Conservation (phyloP, 2,888 invertebrate genomes). For the Caenorhabditis sp. region DNA sequence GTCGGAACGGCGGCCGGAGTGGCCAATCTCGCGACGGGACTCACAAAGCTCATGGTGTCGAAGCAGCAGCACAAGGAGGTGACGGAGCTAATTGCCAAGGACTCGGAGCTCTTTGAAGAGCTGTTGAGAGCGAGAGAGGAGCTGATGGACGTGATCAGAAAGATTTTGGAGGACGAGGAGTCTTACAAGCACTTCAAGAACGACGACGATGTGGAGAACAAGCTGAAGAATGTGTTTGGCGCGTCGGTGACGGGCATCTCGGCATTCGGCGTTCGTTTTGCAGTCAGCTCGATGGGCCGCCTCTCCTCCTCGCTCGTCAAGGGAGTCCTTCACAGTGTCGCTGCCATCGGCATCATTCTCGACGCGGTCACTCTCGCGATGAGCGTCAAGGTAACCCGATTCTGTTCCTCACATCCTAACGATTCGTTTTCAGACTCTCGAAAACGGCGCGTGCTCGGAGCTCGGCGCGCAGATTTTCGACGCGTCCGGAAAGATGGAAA, state of each 20-base stretch:
- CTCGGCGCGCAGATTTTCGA: slow-evolving; percentile 50
- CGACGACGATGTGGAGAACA: slow-evolving; percentile 24
- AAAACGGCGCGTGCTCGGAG: slow-evolving; percentile 44
- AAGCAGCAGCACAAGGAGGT: slow-evolving; percentile 21
- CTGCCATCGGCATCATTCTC: slow-evolving; percentile 62
- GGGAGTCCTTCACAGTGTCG: slow-evolving; percentile 63
- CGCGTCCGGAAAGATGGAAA: slow-evolving; percentile 49
- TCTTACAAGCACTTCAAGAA: slow-evolving; percentile 29
- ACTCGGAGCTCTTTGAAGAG: slow-evolving; percentile 25
- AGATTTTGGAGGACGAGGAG: slow-evolving; percentile 31
- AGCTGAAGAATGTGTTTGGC: slow-evolving; percentile 37
- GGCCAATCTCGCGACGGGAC: slow-evolving; percentile 60
- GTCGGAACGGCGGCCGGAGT: slow-evolving; percentile 64
- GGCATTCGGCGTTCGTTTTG: slow-evolving; percentile 21
- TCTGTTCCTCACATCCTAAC: not conserved
- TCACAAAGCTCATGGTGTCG: slow-evolving; percentile 40
- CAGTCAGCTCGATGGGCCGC: too few species aligned
- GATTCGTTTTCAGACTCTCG: slow-evolving; percentile 26
- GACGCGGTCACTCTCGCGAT: slow-evolving; percentile 58
- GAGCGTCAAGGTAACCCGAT: slow-evolving; percentile 41
- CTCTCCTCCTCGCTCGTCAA: slow-evolving; percentile 60
- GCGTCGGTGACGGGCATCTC: slow-evolving; percentile 23
- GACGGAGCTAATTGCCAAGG: slow-evolving; percentile 9
- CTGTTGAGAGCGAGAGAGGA: slow-evolving; percentile 29
- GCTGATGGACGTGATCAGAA: slow-evolving; percentile 27